Evolutionary conservation across 2,113 vertebrate genomes (phyloP).

Genomic region (Megaceryle maxima): DNA sequence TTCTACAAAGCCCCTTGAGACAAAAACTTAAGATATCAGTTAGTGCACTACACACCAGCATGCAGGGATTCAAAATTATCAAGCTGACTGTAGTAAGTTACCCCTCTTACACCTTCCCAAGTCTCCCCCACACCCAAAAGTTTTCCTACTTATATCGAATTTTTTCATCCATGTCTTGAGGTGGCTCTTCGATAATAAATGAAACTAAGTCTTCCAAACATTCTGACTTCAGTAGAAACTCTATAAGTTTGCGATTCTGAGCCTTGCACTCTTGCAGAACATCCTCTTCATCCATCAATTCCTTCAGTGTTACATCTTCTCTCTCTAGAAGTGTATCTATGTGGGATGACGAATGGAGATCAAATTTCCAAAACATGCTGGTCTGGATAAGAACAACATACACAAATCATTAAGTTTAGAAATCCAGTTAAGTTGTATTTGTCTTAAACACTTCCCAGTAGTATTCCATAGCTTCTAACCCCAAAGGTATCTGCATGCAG

Average conservation of each 20-base stretch:
- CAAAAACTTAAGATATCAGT: not conserved
- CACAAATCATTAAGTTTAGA: not conserved
- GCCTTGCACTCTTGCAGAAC: conserved; percentile 98
- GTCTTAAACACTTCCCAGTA: not conserved
- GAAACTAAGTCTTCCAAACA: conserved; percentile 96
- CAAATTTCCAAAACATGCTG: conserved; percentile 99
- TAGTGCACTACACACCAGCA: not conserved
- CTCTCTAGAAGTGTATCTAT: conserved; percentile 97
- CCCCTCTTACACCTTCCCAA: not conserved
- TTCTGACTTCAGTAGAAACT: conserved; percentile 93
- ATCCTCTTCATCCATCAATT: conserved; percentile 98
- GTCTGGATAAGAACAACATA: conserved; percentile 71
- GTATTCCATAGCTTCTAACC: not conserved
- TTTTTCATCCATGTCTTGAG: conserved; percentile 94
- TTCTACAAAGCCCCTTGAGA: not conserved
- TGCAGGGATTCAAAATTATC: not conserved
- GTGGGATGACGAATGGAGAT: conserved; percentile 98
- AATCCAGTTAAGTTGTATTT: not conserved
- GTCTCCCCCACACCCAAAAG: not conserved
- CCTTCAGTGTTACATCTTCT: conserved; percentile 96
- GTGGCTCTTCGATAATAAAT: conserved; percentile 95
- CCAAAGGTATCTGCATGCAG: not conserved
- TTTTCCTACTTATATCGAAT: conserved; percentile 94
- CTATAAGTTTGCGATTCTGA: conserved; percentile 97
- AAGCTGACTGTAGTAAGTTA: not conserved